Evolutionary conservation across 1,140 invertebrate species (phyloP), one percentile per base, ranked within the genome.

Genomic region (Metaphire vulgaris): DNA sequence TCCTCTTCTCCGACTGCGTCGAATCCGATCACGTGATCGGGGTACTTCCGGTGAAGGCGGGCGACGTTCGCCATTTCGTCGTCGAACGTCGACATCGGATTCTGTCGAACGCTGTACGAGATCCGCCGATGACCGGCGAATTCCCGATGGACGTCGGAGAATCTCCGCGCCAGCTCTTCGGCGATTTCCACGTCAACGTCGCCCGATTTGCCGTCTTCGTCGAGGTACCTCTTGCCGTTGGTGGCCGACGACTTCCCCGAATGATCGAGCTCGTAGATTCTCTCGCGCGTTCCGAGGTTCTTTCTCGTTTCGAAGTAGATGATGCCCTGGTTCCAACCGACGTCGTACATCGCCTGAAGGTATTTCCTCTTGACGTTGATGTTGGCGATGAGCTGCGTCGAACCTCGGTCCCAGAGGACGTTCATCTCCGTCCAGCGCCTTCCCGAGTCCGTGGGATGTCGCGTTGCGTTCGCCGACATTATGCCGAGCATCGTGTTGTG

Each of bases 1-100:
- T 82, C 81, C 76, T 82, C 81, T 75, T 82, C 80, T 15, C 72
- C 78, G 21, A 81, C 81, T n/a, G 80, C 28, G 72, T 82, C 81
- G 76, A 75, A 82, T 34, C 81, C 81, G 0, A 76, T 74, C 29
- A 82, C 76, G 31, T 81, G 67, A 64, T 80, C 2, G 1, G 81
- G 81, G 79, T 79, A 82, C 76, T 78, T 77, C 16, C 79, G 70
- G 6, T 79, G 31, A 15, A 72, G 28, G 1, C 69, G 16, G 15
- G 78, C 75, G n/a, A 31, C 74, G 16, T 80, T 30, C 16, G 73
- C 67, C 33, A 76, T 65, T 12, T 29, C 28, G 2, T n/a, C 16
- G n/a, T 75, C 66, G 1, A 80, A n/a, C 2, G 30, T 14, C 0
- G 31, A 1, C 12, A 1, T 56, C 28, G 1, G 69, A 0, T 33